These are phyloP conservation scores for Perdita meconis DNA, from an alignment of 2,888 invertebrate genomes.

Conservation along the genomic window DNA sequence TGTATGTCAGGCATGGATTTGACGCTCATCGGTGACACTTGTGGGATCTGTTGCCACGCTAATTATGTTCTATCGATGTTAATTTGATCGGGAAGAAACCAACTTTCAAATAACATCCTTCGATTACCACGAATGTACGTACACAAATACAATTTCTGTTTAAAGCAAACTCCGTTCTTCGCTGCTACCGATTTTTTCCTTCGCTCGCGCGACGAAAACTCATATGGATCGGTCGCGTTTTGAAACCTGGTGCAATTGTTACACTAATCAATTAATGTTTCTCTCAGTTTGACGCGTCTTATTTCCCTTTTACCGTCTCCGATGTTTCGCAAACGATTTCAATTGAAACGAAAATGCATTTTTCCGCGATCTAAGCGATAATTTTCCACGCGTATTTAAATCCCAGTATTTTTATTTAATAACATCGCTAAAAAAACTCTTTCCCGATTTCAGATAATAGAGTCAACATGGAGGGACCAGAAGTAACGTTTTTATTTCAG, in stretches of 20 bases:
- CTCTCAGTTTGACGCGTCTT: no score
- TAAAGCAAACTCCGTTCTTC: conserved; percentile 27
- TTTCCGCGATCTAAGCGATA: no score
- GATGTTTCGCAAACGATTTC: no score
- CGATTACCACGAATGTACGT: conserved; percentile 50
- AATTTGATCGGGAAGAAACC: conserved; percentile 45
- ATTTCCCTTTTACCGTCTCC: no score
- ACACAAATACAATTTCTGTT: conserved; percentile 32
- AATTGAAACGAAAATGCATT: no score
- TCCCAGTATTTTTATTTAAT: conserved; percentile 8
- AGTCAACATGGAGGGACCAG: conserved; percentile 87
- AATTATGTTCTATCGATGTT: conserved; percentile 62
- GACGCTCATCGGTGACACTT: conserved; percentile 65
- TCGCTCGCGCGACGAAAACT: background rate
- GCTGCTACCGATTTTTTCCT: background rate
- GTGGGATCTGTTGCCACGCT: conserved; percentile 57
- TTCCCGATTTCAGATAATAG: conserved; percentile 47
- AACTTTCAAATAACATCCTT: conserved; percentile 21
- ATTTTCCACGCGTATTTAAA: no score
- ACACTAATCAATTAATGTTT: no score
- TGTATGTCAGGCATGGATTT: conserved; percentile 79
- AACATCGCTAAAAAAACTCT: no score
- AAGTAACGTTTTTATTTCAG: conserved; percentile 97
- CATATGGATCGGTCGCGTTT: conserved; percentile 18
- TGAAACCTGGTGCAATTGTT: no score